Evolutionary conservation across 1,140 invertebrate genomes (phyloP), one percentile per base, ranked within the genome.

Genomic region (Ylistrum balloti): DNA sequence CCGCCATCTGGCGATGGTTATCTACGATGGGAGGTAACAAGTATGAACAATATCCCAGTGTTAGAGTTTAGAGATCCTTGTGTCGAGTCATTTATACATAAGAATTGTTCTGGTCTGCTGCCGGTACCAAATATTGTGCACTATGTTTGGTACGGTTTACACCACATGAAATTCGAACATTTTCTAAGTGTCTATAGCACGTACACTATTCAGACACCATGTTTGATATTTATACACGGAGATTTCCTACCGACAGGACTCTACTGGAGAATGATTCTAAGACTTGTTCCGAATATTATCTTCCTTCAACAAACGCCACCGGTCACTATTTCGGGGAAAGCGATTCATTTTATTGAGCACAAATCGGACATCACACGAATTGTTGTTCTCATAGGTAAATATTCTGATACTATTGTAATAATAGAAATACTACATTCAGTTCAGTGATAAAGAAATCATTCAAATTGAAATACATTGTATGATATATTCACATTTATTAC

Each of bases 101-200:
- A 28, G 3, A 41, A 86, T 88, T 91, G 91, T 33, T 88, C 45
- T n/a, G 85, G 89, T 28, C 22, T 33, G 17, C 32, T 41, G 33
- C 32, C 89, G 17, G 93, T 94, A 1, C 93, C 93, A 28, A 92
- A 91, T 33, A 90, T 94, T 86, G 90, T 92, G 5, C 93, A 93
- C 88, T 93, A 94, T 33, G 90, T 92, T 0, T 90, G 90, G 88
- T 93, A 92, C 34, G 86, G 45, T 17, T 33, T 86, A 33, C 85
- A 89, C n/a, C 48, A 89, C 9, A 89, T 93, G 17, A 56, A 45
- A n/a, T 92, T 93, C 48, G 74, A 90, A 20, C 88, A 90, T 33
- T 92, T 93, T 87, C 38, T 91, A 0, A 91, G 91, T 74, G 33
- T 93, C 15, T 11, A 92, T 7, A 92, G 93, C 88, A 92, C 89